Evolutionary conservation across 2,888 invertebrate species (phyloP).

Genomic region (Reticulitermes lucifugus): DNA sequence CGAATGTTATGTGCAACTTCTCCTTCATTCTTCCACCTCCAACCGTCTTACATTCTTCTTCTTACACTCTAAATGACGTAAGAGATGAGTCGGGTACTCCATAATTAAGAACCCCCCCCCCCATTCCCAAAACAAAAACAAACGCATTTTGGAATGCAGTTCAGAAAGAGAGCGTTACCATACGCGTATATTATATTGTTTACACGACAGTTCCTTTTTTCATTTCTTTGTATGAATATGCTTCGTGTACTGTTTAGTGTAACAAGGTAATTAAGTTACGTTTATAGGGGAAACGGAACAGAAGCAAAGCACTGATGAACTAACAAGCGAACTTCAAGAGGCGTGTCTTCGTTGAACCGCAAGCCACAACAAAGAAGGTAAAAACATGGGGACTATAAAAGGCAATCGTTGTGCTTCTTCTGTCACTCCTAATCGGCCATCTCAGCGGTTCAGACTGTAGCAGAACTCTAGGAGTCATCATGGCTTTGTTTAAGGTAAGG

Average conservation of each 20-base stretch:
- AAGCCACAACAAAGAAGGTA: not conserved
- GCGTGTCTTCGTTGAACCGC: conserved; percentile 12
- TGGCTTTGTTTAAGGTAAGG: conserved; percentile 3
- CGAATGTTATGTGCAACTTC: not conserved
- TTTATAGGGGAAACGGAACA: not conserved
- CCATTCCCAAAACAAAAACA: not conserved
- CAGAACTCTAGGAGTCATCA: not conserved
- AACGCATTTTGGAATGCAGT: not conserved
- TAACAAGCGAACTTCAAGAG: conserved; percentile 3
- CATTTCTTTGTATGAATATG: not conserved
- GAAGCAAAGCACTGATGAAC: not conserved
- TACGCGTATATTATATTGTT: too few relatives aligned
- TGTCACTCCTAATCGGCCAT: not conserved
- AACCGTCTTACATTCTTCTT: not conserved
- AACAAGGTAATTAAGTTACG: not conserved
- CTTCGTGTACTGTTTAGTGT: not conserved
- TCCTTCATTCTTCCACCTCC: not conserved
- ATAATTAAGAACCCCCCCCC: not conserved
- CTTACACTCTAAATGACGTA: not conserved
- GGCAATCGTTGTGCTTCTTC: not conserved
- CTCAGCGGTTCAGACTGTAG: not conserved
- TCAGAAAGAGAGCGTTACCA: too few relatives aligned
- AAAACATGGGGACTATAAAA: not conserved
- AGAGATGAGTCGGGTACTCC: not conserved
- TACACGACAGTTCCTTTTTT: too few relatives aligned